A percentile compares a stretch with the other conserved stretches of the same genome.
phyloP scores from a whole-genome alignment of 2,113 vertebrate species.

The Proteles cristata region DNA sequence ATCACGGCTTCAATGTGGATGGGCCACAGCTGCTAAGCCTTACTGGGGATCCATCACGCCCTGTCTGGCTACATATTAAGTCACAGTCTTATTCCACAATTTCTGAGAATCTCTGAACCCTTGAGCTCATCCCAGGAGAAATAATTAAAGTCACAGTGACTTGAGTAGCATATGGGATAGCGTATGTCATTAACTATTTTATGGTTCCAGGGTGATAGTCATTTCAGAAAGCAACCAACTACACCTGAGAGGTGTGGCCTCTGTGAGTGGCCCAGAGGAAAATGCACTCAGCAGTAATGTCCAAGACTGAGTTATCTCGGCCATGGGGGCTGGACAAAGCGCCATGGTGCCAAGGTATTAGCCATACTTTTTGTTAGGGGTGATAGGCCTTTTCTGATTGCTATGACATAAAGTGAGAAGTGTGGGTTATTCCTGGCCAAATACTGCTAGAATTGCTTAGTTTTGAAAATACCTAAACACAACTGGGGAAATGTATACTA shows the following conservation, averaged over 20 bases:
- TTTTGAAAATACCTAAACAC: neutral
- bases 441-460: neutral
- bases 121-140: slow-evolving; percentile 68
- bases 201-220: slow-evolving; percentile 27
- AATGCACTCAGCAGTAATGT: neutral
- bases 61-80: slow-evolving; percentile 71
- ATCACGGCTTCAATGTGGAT: neutral
- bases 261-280: neutral
- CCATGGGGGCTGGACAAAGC: neutral
- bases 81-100: slow-evolving; percentile 59
- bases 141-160: slow-evolving; percentile 71
- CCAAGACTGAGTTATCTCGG: neutral
- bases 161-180: slow-evolving; percentile 13
- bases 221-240: slow-evolving; percentile 53
- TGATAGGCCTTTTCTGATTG: neutral
- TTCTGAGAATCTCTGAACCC: slow-evolving; percentile 52
- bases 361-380: neutral
- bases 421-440: neutral
- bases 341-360: neutral
- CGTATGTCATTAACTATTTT: slow-evolving; percentile 65
- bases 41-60: slow-evolving; percentile 61
- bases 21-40: slow-evolving; percentile 71
- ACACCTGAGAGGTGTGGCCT: slow-evolving; percentile 53
- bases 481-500: neutral
- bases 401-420: neutral